Evolutionary conservation across 1,140 invertebrate species (phyloP), one percentile per base, ranked within the genome.

Genomic region (Danaus plexippus): DNA sequence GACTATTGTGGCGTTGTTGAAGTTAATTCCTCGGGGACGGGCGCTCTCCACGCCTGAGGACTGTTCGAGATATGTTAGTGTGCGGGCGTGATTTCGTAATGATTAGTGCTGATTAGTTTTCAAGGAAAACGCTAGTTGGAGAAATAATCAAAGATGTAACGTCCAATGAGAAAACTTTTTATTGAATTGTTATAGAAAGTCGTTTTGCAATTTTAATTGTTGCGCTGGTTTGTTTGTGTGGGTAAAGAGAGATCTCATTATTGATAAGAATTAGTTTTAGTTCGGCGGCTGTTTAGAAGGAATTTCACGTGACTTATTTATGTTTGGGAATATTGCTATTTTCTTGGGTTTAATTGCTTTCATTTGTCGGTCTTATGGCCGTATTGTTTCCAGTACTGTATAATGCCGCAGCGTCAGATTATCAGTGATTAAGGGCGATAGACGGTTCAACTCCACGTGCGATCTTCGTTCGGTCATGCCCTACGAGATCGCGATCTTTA

Each of bases 1-100:
- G 83, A 78, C 78, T 81, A 86, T 86, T 86, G 83, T 86, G 74
- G 72, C 64, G 71, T 75, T 78, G 82, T 83, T 72, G 67, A 69
- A 66, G 72, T 69, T 80, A 83, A 84, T 84, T 83, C 69, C 64
- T 64, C 62, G 64, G 63, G 63, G 71, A 75, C 73, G 66, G 68
- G 62, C 61, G 71, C 65, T 71, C 73, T 75, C 67, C 66, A 70
- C 71, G 73, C 67, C 69, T 68, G 69, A 64, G 66, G 71, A 68
- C 55, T 59, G 62, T 55, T 50, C 62, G 70, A 81, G 75, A 86
- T 80, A 76, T 80, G 80, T 82, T 71, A 67, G 63, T 67, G 62
- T 51, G 69, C 68, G 51, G 61, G 59, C 54, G 58, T 73, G 71
- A 75, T 73, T 54, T 57, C 63, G 65, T 81, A 86, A 86, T 75